A percentile compares a stretch with the other conserved stretches of the same genome.
Conservation (phyloP, 2,888 invertebrate genomes). For the Leptopilina syphax region DNA sequence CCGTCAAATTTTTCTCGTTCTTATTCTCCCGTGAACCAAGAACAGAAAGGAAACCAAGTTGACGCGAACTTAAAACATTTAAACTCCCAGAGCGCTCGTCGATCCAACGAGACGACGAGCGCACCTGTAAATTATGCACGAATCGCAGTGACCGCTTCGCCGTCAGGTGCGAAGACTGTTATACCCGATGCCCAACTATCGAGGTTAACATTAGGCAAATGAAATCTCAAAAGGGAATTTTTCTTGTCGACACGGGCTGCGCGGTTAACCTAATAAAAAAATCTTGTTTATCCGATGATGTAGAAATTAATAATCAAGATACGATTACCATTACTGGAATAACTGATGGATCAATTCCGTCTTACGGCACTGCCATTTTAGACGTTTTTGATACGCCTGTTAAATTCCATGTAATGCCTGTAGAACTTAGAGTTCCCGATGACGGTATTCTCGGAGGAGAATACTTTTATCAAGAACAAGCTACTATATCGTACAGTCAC, state of each 20-base stretch:
- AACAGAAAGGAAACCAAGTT: too few species aligned
- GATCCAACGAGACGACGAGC: background rate
- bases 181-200: conserved; percentile 20
- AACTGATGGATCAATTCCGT: background rate
- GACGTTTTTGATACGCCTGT: background rate
- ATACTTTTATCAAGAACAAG: background rate
- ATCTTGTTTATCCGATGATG: background rate
- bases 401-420: conserved; percentile 3
- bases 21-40: too few species aligned
- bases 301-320: background rate
- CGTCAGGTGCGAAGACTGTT: background rate
- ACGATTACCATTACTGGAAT: conserved; percentile 41
- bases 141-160: background rate
- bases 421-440: background rate
- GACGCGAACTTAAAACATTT: background rate
- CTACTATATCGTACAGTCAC: background rate
- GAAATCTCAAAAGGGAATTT: background rate
- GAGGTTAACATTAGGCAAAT: background rate
- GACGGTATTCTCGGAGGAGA: conserved; percentile 6
- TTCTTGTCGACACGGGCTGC: conserved; percentile 43
- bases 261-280: conserved; percentile 46
- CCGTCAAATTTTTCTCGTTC: background rate
- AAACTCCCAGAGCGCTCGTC: conserved; percentile 23
- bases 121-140: background rate
- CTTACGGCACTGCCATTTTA: background rate